Percentiles rank a stretch among this genome's conserved stretches.
Conservation (phyloP, 2,888 invertebrate species). For the Heliconius hortense region DNA sequence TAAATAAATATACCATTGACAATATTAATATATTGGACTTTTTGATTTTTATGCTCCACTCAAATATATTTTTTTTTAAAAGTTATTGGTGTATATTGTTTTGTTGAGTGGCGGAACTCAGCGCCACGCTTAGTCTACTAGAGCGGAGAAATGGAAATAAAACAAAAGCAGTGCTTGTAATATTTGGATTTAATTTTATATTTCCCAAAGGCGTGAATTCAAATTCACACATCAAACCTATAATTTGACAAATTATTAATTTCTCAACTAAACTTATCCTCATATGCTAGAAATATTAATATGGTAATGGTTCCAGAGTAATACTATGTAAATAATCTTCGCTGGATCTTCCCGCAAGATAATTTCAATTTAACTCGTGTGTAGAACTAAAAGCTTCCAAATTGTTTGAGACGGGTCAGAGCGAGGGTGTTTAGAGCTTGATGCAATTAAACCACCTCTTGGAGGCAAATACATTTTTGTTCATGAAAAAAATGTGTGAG, state of each 20-base stretch:
- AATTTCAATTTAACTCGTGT: constrained; percentile 58
- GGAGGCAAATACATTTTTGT: constrained; percentile 46
- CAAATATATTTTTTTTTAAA: no score
- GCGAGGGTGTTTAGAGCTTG: constrained; percentile 47
- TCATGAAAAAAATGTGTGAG: not conserved
- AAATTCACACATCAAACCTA: not conserved
- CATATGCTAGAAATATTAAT: not conserved
- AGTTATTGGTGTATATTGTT: no score
- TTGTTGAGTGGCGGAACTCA: no score
- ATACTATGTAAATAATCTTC: constrained; percentile 22
- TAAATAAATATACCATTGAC: no score
- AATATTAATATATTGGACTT: no score
- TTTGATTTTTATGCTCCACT: no score
- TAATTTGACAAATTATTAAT: not conserved
- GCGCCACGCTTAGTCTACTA: no score
- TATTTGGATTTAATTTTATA: no score
- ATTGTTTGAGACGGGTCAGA: constrained; percentile 50
- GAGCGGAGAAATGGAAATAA: no score
- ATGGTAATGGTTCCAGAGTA: constrained; percentile 11
- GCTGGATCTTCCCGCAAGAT: constrained; percentile 39
- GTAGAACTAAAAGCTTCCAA: constrained; percentile 63
- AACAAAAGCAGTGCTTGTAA: no score
- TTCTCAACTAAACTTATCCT: not conserved
- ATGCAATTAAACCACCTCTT: constrained; percentile 51
- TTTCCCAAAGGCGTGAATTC: no score